Conservation (phyloP, 2,113 vertebrate genomes). For the Arenaria interpres region DNA sequence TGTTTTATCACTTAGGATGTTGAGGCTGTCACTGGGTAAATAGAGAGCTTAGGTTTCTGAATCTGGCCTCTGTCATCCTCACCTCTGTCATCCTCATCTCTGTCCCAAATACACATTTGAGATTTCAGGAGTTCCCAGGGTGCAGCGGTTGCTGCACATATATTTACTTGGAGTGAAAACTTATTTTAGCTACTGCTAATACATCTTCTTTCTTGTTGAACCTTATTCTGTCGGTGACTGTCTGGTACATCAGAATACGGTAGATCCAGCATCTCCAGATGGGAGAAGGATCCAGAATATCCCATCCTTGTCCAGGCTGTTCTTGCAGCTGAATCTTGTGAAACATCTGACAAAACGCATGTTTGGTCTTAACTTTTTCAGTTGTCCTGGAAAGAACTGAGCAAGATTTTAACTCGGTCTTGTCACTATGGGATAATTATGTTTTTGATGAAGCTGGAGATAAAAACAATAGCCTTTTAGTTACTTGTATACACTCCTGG, state of each 20-base stretch:
- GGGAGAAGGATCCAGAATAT: background rate
- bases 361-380: background rate
- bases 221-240: background rate
- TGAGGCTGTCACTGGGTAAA: background rate
- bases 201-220: background rate
- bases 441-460: background rate
- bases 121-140: background rate
- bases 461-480: background rate
- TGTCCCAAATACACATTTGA: background rate
- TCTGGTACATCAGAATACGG: background rate
- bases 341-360: background rate
- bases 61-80: background rate
- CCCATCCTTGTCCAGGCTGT: background rate
- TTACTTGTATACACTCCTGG: background rate
- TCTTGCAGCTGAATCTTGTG: background rate
- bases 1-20: background rate
- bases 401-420: background rate
- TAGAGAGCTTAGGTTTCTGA: background rate
- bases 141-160: background rate
- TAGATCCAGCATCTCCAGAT: background rate
- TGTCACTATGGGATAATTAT: background rate
- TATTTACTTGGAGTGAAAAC: background rate
- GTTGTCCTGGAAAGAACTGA: background rate
- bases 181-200: background rate
- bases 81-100: background rate